Evolutionary conservation across 2,888 invertebrate species (phyloP).

Genomic region (Zygogramma bicolorata): DNA sequence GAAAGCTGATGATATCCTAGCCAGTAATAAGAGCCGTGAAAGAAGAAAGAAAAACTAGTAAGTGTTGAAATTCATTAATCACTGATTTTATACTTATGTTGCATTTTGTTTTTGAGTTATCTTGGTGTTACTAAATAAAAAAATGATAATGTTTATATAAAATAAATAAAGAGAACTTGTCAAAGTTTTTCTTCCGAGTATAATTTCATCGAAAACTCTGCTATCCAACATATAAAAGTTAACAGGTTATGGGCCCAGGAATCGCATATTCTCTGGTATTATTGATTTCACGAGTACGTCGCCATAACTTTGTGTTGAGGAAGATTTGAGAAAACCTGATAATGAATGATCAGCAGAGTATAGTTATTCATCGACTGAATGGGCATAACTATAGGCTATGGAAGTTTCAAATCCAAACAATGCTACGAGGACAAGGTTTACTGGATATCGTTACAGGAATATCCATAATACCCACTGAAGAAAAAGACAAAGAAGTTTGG

Average conservation of each 20-base stretch:
- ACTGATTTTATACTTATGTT: neutral
- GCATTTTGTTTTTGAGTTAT: neutral
- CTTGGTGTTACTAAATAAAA: neutral
- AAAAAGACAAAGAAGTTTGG: too few relatives aligned
- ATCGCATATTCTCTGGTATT: neutral
- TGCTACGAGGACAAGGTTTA: too few relatives aligned
- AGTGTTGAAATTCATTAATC: neutral
- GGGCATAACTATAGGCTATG: neutral
- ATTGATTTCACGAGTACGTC: neutral
- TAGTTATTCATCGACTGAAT: neutral
- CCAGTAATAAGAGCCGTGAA: too few relatives aligned
- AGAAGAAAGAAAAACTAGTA: too few relatives aligned
- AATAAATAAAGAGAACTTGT: neutral
- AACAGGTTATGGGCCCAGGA: neutral
- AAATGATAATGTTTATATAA: neutral
- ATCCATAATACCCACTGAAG: too few relatives aligned
- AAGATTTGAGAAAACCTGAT: too few relatives aligned
- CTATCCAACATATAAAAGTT: neutral
- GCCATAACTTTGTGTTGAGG: neutral
- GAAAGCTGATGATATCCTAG: too few relatives aligned
- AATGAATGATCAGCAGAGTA: too few relatives aligned
- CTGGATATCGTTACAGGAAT: too few relatives aligned
- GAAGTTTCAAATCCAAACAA: too few relatives aligned
- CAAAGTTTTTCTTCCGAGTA: neutral
- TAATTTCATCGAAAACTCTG: neutral